Conservation (phyloP, 1,140 invertebrate species). For the Sitophilus oryzae region DNA sequence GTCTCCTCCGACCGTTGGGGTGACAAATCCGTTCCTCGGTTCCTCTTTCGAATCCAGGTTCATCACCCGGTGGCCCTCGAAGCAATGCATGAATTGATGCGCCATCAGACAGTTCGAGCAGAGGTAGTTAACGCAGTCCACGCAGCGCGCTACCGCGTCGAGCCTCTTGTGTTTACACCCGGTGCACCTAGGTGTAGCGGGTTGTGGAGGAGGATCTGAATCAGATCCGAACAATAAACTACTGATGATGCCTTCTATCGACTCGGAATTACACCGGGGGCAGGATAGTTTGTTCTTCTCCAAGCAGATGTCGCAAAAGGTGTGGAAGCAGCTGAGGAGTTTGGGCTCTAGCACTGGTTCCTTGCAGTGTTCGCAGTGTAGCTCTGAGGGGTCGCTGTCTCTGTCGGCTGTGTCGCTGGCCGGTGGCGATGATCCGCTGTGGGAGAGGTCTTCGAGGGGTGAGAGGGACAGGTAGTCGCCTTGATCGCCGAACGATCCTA, state of each 20-base stretch:
- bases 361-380: conserved; percentile 75
- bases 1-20: conserved; percentile 42
- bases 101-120: conserved; percentile 96
- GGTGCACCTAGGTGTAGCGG: conserved; percentile 62
- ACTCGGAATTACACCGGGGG: conserved; percentile 72
- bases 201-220: conserved; percentile 35
- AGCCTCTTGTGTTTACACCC: conserved; percentile 82
- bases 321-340: conserved; percentile 76
- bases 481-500: conserved; percentile 73
- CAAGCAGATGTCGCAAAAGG: conserved; percentile 73
- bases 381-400: conserved; percentile 47
- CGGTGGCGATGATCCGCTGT: conserved; percentile 75
- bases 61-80: conserved; percentile 89
- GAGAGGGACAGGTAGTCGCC: conserved; percentile 52
- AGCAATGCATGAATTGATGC: conserved; percentile 97
- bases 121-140: conserved; percentile 91
- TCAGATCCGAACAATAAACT: conserved; percentile 59
- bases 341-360: conserved; percentile 68
- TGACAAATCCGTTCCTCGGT: conserved; percentile 38
- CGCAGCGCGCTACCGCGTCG: conserved; percentile 83
- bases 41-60: conserved; percentile 62
- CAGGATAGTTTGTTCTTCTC: conserved; percentile 79
- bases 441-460: conserved; percentile 61
- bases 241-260: conserved; percentile 57
- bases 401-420: conserved; percentile 68